phyloP scores from a whole-genome alignment of 2,888 invertebrate species.

The Eupithecia subfuscata region DNA sequence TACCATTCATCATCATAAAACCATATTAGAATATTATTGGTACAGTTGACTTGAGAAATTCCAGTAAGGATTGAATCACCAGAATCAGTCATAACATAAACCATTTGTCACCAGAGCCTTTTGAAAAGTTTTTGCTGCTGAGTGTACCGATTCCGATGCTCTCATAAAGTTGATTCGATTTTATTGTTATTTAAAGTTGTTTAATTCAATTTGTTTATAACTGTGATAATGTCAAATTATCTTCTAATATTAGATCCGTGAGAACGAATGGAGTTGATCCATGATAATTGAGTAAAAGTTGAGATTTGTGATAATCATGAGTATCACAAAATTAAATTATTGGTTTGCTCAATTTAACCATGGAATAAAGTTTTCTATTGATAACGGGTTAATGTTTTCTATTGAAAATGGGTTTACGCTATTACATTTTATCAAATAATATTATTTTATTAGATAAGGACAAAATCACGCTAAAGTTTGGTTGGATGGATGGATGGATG shows the following conservation, averaged over 20 bases:
- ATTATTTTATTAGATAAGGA: too few relatives aligned
- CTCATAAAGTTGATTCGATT: conserved; percentile 10
- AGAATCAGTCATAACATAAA: background rate
- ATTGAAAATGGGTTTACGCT: too few relatives aligned
- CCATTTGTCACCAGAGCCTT: background rate
- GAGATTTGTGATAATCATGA: background rate
- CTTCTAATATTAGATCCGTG: background rate
- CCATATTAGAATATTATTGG: background rate
- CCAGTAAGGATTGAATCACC: background rate
- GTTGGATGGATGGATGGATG: too few relatives aligned
- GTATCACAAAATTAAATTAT: background rate
- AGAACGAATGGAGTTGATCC: background rate
- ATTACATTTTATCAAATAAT: too few relatives aligned
- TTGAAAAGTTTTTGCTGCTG: background rate
- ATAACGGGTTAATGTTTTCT: too few relatives aligned
- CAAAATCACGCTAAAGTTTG: too few relatives aligned
- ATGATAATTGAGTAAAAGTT: background rate
- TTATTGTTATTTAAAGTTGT: conserved; percentile 12
- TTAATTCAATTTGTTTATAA: conserved; percentile 1
- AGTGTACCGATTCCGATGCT: background rate
- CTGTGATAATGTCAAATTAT: conserved; percentile 1
- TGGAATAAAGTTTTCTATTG: background rate
- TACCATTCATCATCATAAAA: conserved; percentile 10
- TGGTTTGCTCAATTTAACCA: background rate
- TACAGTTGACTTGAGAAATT: background rate